phyloP scores from a whole-genome alignment of 2,888 invertebrate species.

The Dromius quadrimaculatus region DNA sequence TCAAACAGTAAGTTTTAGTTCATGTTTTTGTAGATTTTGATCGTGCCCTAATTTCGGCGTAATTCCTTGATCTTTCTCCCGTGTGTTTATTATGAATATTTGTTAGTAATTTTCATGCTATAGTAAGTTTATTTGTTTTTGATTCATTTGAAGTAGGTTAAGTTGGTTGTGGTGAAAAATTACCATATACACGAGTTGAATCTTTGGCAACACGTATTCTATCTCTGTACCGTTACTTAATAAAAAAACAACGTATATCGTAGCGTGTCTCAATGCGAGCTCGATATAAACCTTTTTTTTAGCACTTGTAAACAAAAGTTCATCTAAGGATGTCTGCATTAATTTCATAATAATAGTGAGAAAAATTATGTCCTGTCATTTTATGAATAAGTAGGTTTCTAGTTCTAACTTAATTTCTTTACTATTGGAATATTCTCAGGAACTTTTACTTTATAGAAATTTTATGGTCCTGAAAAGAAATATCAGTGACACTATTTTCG shows the following conservation, averaged over 20 bases:
- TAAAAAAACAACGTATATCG: constrained; percentile 24
- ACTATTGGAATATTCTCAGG: constrained; percentile 40
- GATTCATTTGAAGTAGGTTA: neutral
- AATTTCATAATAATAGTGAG: constrained; percentile 20
- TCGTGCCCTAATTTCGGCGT: constrained; percentile 29
- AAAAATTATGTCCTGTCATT: constrained; percentile 32
- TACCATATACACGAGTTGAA: constrained; percentile 23
- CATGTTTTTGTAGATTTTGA: constrained; percentile 8
- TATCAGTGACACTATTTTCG: constrained; percentile 17
- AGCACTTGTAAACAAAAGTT: constrained; percentile 23
- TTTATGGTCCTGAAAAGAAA: constrained; percentile 24
- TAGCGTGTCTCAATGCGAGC: constrained; percentile 28
- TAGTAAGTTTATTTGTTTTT: neutral
- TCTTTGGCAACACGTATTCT: constrained; percentile 32
- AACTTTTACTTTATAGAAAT: constrained; percentile 45
- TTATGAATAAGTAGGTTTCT: constrained; percentile 41
- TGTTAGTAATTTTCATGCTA: neutral
- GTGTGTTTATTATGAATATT: constrained; percentile 14
- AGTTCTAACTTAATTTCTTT: constrained; percentile 35
- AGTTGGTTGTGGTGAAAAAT: constrained; percentile 27
- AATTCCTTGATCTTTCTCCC: constrained; percentile 5
- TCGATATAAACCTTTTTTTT: constrained; percentile 9
- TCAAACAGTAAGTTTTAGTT: constrained; percentile 4
- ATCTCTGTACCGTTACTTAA: constrained; percentile 30
- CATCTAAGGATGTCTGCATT: neutral